Percentiles rank a stretch among this genome's conserved stretches.
phyloP scores from a whole-genome alignment of 2,888 invertebrate genomes.

The Drosophila colorata region DNA sequence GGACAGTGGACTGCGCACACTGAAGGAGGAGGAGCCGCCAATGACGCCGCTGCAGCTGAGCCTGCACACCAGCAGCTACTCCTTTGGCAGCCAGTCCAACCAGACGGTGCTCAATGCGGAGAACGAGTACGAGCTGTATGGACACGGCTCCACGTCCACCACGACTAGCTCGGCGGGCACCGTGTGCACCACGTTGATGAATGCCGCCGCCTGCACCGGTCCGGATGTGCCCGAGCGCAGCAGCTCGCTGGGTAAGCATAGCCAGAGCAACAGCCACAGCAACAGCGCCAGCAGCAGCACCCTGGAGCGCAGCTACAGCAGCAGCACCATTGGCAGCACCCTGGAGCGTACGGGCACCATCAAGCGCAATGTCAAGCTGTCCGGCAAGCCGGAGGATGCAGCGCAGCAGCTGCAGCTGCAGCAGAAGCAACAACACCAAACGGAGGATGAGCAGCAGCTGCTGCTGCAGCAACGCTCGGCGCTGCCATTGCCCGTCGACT shows the following conservation, averaged over 20 bases:
- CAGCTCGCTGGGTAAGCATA: constrained; percentile 89
- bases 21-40: constrained; percentile 90
- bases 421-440: constrained; percentile 49
- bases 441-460: constrained; percentile 77
- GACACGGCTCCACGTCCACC: constrained; percentile 95
- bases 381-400: constrained; percentile 29
- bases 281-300: constrained; percentile 85
- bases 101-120: constrained; percentile 91
- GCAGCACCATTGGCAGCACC: constrained; percentile 85
- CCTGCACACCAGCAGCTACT: constrained; percentile 88
- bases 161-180: constrained; percentile 96
- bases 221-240: constrained; percentile 94
- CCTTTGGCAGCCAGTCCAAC: constrained; percentile 89
- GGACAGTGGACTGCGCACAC: constrained; percentile 95
- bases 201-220: constrained; percentile 84
- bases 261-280: constrained; percentile 84
- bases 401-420: constrained; percentile 81
- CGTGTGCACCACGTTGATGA: constrained; percentile 92
- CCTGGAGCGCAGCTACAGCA: constrained; percentile 82
- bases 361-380: constrained; percentile 86
- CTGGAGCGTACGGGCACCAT: constrained; percentile 86
- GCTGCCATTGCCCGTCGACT: constrained; percentile 86
- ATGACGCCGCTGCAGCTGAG: constrained; percentile 91
- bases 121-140: constrained; percentile 95
- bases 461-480: constrained; percentile 59